Percentiles rank a stretch among this genome's conserved stretches.
Conservation (phyloP, 2,888 invertebrate species). For the Papilio demoleus region DNA sequence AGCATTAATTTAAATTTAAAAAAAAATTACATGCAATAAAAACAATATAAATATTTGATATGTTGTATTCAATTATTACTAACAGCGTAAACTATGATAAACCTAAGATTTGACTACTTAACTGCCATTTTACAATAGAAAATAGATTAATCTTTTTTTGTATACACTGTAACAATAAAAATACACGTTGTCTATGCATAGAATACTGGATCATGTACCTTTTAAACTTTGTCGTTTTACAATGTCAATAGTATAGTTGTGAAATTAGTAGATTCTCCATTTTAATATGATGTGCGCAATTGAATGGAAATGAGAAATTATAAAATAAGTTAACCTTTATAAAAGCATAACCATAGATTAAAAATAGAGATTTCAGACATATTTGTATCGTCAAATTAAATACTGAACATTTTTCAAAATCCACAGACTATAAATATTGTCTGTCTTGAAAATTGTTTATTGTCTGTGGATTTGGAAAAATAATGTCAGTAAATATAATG, state of each 20-base stretch:
- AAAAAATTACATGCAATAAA: background rate
- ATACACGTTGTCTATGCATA: conserved; percentile 38
- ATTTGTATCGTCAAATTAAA: background rate
- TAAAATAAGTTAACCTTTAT: no score
- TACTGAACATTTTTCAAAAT: no score
- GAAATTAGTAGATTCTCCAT: conserved; percentile 22
- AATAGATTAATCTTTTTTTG: conserved; percentile 42
- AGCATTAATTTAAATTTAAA: background rate
- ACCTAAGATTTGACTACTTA: conserved; percentile 44
- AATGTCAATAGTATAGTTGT: conserved; percentile 39
- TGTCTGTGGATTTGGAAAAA: no score
- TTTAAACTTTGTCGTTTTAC: conserved; percentile 30
- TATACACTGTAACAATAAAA: conserved; percentile 35
- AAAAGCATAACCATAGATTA: no score
- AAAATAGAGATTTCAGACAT: no score
- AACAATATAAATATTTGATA: background rate
- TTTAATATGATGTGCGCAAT: background rate
- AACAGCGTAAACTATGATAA: conserved; percentile 12
- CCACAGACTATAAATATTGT: no score
- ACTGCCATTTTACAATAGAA: conserved; percentile 51
- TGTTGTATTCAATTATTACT: conserved; percentile 1
- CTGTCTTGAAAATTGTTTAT: no score
- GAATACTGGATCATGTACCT: background rate
- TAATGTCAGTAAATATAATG: no score
- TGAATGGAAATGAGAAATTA: background rate